phyloP scores from a whole-genome alignment of 2,888 invertebrate genomes.

The Drosophila aldrichi region DNA sequence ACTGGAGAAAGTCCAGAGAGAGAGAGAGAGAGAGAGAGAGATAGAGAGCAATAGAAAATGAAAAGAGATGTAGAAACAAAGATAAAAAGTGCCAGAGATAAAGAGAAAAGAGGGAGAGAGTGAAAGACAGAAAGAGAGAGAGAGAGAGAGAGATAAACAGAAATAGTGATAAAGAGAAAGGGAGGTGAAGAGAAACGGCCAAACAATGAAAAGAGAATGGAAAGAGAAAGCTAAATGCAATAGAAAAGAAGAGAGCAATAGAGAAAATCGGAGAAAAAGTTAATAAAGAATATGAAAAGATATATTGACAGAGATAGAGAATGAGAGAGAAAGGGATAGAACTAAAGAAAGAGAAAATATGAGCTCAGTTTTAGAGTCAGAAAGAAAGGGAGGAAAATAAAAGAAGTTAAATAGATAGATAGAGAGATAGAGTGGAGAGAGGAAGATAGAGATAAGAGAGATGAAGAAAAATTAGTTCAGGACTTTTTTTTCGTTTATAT shows the following conservation, averaged over 20 bases:
- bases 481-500: no score
- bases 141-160: no score
- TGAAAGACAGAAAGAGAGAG: no score
- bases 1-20: no score
- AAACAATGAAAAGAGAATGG: no score
- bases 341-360: background rate
- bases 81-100: background rate
- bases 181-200: background rate
- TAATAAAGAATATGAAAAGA: no score
- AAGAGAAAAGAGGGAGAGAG: background rate
- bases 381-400: background rate
- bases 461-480: background rate
- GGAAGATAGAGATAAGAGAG: background rate
- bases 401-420: no score
- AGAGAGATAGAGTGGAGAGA: no score
- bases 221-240: no score
- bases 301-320: background rate
- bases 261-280: no score
- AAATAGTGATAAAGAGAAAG: no score
- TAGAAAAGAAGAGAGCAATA: no score
- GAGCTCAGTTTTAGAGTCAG: background rate
- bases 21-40: background rate
- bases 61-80: background rate
- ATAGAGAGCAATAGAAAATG: background rate
- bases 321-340: background rate